Percentiles rank a stretch among this genome's conserved stretches.
These are phyloP conservation scores for Macroramphosus scolopax DNA, from an alignment of 2,797 vertebrate genomes.

Conservation along the genomic window DNA sequence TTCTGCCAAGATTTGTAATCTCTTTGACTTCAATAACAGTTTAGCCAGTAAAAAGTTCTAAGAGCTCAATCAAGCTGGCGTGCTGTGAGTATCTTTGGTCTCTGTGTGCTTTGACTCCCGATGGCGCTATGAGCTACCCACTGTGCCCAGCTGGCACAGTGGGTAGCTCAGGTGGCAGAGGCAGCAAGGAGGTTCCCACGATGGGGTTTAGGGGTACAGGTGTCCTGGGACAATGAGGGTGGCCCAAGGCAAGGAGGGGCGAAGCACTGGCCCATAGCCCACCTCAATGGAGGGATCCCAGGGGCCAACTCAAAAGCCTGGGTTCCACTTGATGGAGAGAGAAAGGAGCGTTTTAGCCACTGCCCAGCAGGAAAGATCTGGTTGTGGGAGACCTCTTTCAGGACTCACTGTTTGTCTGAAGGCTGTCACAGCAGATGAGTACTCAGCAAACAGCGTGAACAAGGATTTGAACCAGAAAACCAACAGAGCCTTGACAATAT, in stretches of 20 bases:
- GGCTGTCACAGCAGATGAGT: slow-evolving; percentile 98
- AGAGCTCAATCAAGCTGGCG: slow-evolving; percentile 43
- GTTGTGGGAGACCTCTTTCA: slow-evolving; percentile 96
- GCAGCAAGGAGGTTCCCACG: slow-evolving; percentile 72
- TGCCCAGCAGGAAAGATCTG: slow-evolving; percentile 95
- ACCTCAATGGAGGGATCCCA: slow-evolving; percentile 91
- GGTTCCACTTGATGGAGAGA: slow-evolving; percentile 96
- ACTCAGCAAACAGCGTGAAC: slow-evolving; percentile 99
- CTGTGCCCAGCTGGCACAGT: slow-evolving; percentile 67
- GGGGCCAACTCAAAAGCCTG: slow-evolving; percentile 90
- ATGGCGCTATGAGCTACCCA: slow-evolving; percentile 58
- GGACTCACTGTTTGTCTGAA: slow-evolving; percentile 92
- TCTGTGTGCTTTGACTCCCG: slow-evolving; percentile 46
- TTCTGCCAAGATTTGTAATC: slow-evolving; percentile 34
- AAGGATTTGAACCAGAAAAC: slow-evolving; percentile 99
- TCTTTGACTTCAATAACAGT: slow-evolving; percentile 18
- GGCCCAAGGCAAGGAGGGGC: slow-evolving; percentile 73
- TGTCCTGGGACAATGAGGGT: slow-evolving; percentile 80
- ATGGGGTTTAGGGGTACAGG: slow-evolving; percentile 79
- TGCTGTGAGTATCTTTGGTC: slow-evolving; percentile 44
- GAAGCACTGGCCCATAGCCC: slow-evolving; percentile 85
- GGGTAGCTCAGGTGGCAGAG: slow-evolving; percentile 67
- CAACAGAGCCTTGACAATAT: slow-evolving; percentile 91
- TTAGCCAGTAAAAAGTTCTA: slow-evolving; percentile 34
- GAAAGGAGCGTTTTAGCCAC: slow-evolving; percentile 91